These are phyloP conservation scores for Phasia obesa DNA, from an alignment of 2,888 invertebrate species.

Conservation along the genomic window DNA sequence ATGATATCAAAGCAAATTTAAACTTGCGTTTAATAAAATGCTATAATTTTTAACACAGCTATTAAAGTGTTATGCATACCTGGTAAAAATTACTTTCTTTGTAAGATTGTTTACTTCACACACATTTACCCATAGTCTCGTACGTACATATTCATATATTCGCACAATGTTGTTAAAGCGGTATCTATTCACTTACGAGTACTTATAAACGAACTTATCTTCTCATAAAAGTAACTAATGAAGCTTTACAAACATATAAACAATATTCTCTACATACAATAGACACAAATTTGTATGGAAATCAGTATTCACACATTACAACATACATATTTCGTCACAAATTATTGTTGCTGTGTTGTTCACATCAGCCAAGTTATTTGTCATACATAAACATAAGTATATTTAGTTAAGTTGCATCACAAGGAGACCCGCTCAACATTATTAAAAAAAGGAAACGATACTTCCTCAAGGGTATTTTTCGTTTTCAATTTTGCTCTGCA, in stretches of 20 bases:
- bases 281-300: neutral
- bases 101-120: neutral
- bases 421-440: conserved; percentile 12
- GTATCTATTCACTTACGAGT: neutral
- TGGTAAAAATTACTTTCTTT: conserved; percentile 25
- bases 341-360: conserved; percentile 12
- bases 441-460: conserved; percentile 3
- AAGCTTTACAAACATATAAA: conserved; percentile 29
- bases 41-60: too few species aligned
- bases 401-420: conserved; percentile 51
- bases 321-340: neutral
- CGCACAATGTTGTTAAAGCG: conserved; percentile 26
- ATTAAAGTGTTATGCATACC: conserved; percentile 16
- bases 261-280: neutral
- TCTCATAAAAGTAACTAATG: conserved; percentile 60
- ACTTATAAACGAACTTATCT: conserved; percentile 4
- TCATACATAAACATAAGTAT: too few species aligned
- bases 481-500: neutral
- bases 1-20: too few species aligned
- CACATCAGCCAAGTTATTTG: conserved; percentile 20
- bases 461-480: conserved; percentile 30
- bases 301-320: neutral
- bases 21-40: too few species aligned
- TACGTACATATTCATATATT: conserved; percentile 6
- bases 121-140: conserved; percentile 3